Evolutionary conservation across 2,113 vertebrate species (phyloP).

Genomic region (Myxocyprinus asiaticus): DNA sequence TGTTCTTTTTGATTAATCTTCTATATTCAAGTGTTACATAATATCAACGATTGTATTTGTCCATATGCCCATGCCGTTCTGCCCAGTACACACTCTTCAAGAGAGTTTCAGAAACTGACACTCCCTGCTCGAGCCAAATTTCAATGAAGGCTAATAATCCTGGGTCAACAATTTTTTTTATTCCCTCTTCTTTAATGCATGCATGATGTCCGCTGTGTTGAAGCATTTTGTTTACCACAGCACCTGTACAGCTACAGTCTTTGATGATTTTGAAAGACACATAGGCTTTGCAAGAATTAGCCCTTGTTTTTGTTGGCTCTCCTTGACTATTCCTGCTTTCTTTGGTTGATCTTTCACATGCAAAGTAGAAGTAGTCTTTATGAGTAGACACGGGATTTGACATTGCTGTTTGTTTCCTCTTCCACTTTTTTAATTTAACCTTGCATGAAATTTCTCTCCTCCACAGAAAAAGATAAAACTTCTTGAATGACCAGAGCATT

Average conservation of each 20-base stretch:
- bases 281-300: slow-evolving; percentile 15
- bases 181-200: not conserved
- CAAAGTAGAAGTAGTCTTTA: slow-evolving; percentile 25
- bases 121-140: slow-evolving; percentile 29
- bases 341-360: slow-evolving; percentile 28
- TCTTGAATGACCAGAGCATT: slow-evolving; percentile 6
- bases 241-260: slow-evolving; percentile 8
- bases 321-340: slow-evolving; percentile 28
- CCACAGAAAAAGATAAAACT: not conserved
- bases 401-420: not conserved
- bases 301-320: slow-evolving; percentile 22
- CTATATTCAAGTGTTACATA: slow-evolving; percentile 9
- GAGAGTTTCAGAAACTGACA: slow-evolving; percentile 36
- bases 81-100: slow-evolving; percentile 21
- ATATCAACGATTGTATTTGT: not conserved
- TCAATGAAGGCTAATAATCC: slow-evolving; percentile 20
- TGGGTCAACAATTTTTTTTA: slow-evolving; percentile 29
- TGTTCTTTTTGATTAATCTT: not conserved
- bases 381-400: not conserved
- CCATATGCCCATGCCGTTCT: slow-evolving; percentile 14
- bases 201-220: slow-evolving; percentile 26
- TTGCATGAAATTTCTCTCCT: slow-evolving; percentile 26
- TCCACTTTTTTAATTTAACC: slow-evolving; percentile 6
- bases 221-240: slow-evolving; percentile 27
- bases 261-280: slow-evolving; percentile 34